Evolutionary conservation across 2,888 invertebrate genomes (phyloP), one percentile per base, ranked within the genome.

Genomic region (Athetis lepigone): DNA sequence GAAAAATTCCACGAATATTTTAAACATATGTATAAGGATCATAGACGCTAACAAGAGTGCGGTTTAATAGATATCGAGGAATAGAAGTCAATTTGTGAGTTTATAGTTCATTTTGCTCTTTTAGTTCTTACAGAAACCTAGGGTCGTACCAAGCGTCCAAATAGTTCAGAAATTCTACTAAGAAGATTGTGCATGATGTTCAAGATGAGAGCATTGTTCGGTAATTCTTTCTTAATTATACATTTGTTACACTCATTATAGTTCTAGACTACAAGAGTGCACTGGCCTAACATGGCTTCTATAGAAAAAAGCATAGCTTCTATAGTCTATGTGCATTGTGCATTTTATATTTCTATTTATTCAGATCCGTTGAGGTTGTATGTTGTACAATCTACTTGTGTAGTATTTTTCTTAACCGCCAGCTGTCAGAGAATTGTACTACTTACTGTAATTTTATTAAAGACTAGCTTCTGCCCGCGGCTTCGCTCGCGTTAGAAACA

Each of bases 221-320:
- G 21, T 19, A 42, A 25, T 21, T 9, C 8, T 8, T 37, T 23
- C 33, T 36, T 51, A 46, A 60, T 46, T 70, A 57, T 70, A 51
- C 51, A 68, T 47, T 43, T 47, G 39, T 46, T 72, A 29, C 46
- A 58, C 11, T 54, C 45, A 61, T 49, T 56, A 39, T 25, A 18
- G 61, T 50, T 73, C 57, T 33, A 68, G 73, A 71, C 54, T 36
- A 62, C 71, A 71, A 62, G 68, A 55, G 74, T 49, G 68, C 62
- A 73, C 50, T 60, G 45, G 47, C 29, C 49, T 65, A 46, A 36
- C 50, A 68, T 46, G 40, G 25, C 21, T 55, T 37, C 57, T n/a
- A 36, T 19, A 23, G 13, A 43, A 56, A 64, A 70, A 58, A 64
- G 43, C 1, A 3, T 16, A 37, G 11, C n/a, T n/a, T n/a, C n/a